Base-by-base conservation (phyloP, 2,113 vertebrate genomes). In the Osmerus eperlanus region DNA sequence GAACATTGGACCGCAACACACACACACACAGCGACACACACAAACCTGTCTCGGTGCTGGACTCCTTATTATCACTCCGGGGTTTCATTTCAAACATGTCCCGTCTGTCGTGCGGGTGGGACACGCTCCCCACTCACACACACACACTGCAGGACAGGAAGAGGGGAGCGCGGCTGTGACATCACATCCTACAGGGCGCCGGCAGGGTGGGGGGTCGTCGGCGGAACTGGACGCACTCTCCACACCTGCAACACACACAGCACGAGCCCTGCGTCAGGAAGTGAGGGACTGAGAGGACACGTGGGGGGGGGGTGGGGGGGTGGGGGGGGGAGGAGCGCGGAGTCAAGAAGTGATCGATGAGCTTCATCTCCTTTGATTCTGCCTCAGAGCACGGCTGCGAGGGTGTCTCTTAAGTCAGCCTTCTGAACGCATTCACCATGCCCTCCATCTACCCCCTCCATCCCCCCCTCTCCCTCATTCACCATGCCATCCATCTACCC, bases 31-130 rank as follows among this genome's bases (percentile, higher is more conserved):
- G n/a, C n/a, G n/a, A 13, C 51, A 67, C 56, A 67, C 53, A 66
- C 89, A 82, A 72, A 97, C 97, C 96, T 83, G 94, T 93, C 89
- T 94, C 82, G 41, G 90, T 93, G 85, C 94, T 94, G 2, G 92
- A 89, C 82, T 92, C 93, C 66, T 87, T 90, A 83, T 92, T 93
- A 89, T 92, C 91, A 77, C 84, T 94, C 91, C 95, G 95, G 81
- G 93, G 92, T 91, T 91, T 93, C 82, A 91, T 91, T 91, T 97
- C 93, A 86, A 92, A 92, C 89, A 86, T 95, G 81, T 91, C 89
- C 92, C 29, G 81, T 72, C 68, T 73, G 73, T 19, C 65, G 70
- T 71, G 81, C 3, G 23, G 59, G 82, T 65, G 58, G 67, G 62
- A 54, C 60, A 59, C 65, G 72, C 78, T 82, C 47, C 83, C 67